A percentile compares a stretch with the other conserved stretches of the same genome.
Conservation (phyloP, 2,113 vertebrate species). For the Dendrocopos noguchii region DNA sequence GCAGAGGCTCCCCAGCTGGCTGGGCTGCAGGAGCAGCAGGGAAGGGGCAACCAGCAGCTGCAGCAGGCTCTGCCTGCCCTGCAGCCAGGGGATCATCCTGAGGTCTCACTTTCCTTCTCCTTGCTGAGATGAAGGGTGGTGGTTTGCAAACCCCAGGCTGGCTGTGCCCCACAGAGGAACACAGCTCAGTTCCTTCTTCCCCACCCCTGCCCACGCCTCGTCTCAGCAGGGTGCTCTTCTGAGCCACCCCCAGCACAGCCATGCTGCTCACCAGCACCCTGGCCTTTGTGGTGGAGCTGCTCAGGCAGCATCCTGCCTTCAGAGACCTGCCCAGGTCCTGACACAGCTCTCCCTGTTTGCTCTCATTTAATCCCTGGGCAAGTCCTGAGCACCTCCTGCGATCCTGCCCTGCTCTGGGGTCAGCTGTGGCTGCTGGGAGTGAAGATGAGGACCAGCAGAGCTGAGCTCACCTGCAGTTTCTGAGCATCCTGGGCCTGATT, state of each 20-base stretch:
- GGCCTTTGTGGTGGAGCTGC: background rate
- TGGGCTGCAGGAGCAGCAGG: background rate
- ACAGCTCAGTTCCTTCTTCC: background rate
- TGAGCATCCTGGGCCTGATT: background rate
- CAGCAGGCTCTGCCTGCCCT: background rate
- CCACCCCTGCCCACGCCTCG: background rate
- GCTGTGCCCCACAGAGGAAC: background rate
- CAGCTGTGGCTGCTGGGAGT: rapidly evolving
- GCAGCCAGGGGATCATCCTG: background rate
- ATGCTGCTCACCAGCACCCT: rapidly evolving
- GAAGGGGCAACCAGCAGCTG: background rate
- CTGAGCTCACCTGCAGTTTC: background rate
- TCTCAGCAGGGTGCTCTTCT: background rate
- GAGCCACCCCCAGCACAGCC: background rate
- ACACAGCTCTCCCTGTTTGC: background rate
- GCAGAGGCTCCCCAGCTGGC: background rate
- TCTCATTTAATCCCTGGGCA: background rate
- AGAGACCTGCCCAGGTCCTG: background rate
- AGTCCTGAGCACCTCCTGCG: background rate
- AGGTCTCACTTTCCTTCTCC: background rate
- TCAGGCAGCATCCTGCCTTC: background rate
- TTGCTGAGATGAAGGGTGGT: background rate
- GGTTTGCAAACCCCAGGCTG: conserved; percentile 11
- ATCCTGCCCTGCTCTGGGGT: background rate
- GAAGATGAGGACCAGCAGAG: background rate